phyloP scores from a whole-genome alignment of 2,113 vertebrate species.

The Poeciliopsis retropinna region DNA sequence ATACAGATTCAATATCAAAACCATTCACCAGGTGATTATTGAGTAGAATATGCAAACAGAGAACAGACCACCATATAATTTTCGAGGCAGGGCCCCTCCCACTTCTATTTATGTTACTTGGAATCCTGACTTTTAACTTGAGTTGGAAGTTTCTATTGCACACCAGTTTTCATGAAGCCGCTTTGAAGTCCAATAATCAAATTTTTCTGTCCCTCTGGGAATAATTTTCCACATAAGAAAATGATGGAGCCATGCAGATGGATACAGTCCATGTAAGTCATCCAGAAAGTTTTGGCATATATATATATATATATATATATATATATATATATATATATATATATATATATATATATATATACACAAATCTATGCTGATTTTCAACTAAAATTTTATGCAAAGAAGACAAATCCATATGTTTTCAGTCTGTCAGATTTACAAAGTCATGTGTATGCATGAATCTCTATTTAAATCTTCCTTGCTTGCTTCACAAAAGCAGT shows the following conservation, averaged over 20 bases:
- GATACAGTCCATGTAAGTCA: neutral
- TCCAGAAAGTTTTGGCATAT: neutral
- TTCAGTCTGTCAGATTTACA: neutral
- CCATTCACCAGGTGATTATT: neutral
- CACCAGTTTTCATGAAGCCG: neutral
- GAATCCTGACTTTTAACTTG: neutral
- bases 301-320: too few relatives aligned
- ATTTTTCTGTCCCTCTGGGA: neutral
- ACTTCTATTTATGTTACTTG: neutral
- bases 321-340: too few relatives aligned
- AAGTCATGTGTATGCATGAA: neutral
- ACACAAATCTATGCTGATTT: neutral
- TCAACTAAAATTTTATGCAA: neutral
- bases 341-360: too few relatives aligned
- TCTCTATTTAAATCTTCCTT: neutral
- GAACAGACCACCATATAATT: neutral
- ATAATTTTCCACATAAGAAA: neutral
- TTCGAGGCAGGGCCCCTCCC: neutral
- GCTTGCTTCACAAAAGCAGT: neutral
- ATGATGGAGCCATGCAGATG: neutral
- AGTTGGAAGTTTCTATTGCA: neutral
- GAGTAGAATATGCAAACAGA: neutral
- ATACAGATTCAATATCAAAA: neutral
- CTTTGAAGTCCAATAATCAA: neutral
- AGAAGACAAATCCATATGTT: neutral